phyloP scores from a whole-genome alignment of 2,888 invertebrate species.

The Plagodis pulveraria region DNA sequence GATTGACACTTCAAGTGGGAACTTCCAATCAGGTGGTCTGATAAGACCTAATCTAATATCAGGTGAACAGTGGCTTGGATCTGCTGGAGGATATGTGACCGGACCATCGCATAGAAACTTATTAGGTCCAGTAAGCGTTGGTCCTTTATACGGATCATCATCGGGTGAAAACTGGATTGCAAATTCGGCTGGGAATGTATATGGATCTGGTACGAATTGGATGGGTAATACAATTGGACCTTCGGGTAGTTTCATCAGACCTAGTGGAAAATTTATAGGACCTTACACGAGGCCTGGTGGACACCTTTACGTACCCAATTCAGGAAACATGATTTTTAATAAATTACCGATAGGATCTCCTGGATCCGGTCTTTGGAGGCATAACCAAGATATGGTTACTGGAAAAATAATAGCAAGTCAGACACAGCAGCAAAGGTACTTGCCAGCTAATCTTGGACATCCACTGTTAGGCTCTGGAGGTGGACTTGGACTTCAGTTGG shows the following conservation, averaged over 20 bases:
- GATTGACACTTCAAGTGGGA: neutral
- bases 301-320: constrained; percentile 1
- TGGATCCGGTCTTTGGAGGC: constrained; percentile 1
- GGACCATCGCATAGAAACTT: constrained; percentile 1
- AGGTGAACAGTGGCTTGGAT: neutral
- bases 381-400: constrained; percentile 2
- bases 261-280: neutral
- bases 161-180: neutral
- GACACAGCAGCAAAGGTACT: neutral
- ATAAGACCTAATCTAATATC: neutral
- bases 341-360: neutral
- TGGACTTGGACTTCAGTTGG: too few relatives aligned
- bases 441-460: neutral
- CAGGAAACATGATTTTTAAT: neutral
- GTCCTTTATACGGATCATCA: neutral
- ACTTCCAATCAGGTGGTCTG: too few relatives aligned
- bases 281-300: neutral
- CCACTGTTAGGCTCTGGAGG: neutral
- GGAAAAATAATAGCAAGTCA: neutral
- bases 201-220: neutral
- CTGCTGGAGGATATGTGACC: neutral
- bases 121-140: neutral
- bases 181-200: neutral
- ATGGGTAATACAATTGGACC: neutral
- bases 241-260: neutral